Conservation (phyloP, 2,888 invertebrate genomes). For the Synergus umbraculus region DNA sequence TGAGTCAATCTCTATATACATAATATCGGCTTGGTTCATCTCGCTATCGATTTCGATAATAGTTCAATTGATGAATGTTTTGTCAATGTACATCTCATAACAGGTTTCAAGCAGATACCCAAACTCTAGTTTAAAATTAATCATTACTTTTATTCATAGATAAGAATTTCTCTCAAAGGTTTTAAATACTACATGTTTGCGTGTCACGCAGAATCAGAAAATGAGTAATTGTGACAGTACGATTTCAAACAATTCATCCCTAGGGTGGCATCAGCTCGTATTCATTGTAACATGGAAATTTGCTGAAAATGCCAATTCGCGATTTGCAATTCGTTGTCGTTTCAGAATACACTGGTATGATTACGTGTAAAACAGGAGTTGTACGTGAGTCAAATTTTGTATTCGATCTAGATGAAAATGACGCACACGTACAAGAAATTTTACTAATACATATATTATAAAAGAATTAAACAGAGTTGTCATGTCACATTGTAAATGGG, state of each 20-base stretch:
- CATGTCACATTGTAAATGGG: conserved; percentile 8
- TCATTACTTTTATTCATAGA: no score
- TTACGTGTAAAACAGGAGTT: conserved; percentile 23
- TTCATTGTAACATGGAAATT: conserved; percentile 32
- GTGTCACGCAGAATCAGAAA: conserved; percentile 14
- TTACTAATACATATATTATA: not conserved
- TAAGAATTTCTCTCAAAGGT: no score
- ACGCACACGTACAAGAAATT: conserved; percentile 6
- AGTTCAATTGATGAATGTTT: conserved; percentile 16
- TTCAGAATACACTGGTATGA: conserved; percentile 24
- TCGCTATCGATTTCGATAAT: conserved; percentile 26
- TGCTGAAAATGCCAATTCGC: conserved; percentile 34
- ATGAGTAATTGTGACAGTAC: conserved; percentile 15
- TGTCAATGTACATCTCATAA: not conserved
- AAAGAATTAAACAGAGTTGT: not conserved
- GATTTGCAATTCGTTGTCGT: conserved; percentile 23
- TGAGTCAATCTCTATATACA: conserved; percentile 44
- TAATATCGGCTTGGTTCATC: conserved; percentile 17
- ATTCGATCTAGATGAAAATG: not conserved
- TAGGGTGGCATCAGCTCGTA: conserved; percentile 25
- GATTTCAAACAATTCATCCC: conserved; percentile 21
- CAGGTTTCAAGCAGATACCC: not conserved
- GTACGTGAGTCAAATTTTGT: conserved; percentile 26
- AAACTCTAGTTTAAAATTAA: no score
- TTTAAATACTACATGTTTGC: not conserved